A percentile compares a stretch with the other conserved stretches of the same genome.
These are phyloP conservation scores for Agrochola macilenta DNA, from an alignment of 2,888 invertebrate genomes.

Conservation along the genomic window DNA sequence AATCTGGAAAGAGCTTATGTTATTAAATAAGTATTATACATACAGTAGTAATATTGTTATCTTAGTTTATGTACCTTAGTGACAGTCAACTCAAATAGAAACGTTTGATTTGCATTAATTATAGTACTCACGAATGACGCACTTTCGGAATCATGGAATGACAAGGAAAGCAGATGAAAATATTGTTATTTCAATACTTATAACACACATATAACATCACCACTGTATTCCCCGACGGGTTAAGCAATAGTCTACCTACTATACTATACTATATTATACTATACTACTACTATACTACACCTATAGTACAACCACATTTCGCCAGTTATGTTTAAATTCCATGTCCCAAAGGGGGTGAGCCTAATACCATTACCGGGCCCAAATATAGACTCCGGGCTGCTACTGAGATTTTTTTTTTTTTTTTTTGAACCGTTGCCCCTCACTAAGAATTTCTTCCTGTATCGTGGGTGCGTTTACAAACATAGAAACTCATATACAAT, in stretches of 20 bases:
- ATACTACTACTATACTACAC: too few relatives aligned
- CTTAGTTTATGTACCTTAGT: slow-evolving; percentile 16
- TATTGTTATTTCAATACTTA: neutral
- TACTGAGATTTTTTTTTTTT: too few relatives aligned
- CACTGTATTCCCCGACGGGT: neutral
- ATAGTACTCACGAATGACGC: slow-evolving; percentile 1
- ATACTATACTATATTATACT: too few relatives aligned
- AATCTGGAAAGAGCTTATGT: slow-evolving; percentile 12
- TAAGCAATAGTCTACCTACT: too few relatives aligned
- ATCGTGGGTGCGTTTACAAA: too few relatives aligned
- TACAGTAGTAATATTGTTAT: slow-evolving; percentile 18
- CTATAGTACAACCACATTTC: neutral
- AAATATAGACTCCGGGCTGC: neutral
- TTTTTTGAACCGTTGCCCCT: too few relatives aligned
- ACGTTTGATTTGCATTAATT: slow-evolving; percentile 18
- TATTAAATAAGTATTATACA: slow-evolving; percentile 22
- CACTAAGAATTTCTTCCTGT: too few relatives aligned
- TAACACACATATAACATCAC: neutral
- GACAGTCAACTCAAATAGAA: slow-evolving; percentile 1
- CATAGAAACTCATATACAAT: too few relatives aligned
- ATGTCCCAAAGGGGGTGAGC: neutral
- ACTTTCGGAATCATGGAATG: neutral
- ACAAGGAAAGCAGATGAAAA: neutral
- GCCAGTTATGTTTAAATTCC: neutral
- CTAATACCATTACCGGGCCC: neutral